Evolutionary conservation across 1,140 invertebrate species (phyloP).

Genomic region (Drosophila kurseongensis): DNA sequence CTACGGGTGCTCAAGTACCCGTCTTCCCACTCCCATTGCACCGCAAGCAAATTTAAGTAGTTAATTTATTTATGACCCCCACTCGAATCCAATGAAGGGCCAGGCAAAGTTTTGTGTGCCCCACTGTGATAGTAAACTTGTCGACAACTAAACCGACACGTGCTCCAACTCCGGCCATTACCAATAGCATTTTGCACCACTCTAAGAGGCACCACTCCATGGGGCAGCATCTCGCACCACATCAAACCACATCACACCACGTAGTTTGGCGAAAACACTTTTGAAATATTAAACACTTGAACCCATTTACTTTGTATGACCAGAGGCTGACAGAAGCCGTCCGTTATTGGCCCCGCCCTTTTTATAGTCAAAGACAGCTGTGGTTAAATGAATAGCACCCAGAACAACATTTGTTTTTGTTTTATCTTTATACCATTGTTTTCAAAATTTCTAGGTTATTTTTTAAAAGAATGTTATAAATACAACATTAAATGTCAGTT

Average conservation of each 20-base stretch:
- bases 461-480: too few species aligned
- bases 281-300: constrained; percentile 74
- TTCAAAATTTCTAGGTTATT: too few species aligned
- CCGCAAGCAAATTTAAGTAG: constrained; percentile 54
- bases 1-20: background rate
- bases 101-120: constrained; percentile 44
- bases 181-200: constrained; percentile 24
- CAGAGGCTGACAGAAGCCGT: constrained; percentile 30
- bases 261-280: constrained; percentile 63
- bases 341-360: constrained; percentile 2
- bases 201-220: background rate
- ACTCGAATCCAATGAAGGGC: constrained; percentile 8
- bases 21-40: constrained; percentile 13
- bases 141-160: constrained; percentile 49
- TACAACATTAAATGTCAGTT: too few species aligned
- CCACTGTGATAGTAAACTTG: constrained; percentile 59
- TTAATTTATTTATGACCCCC: constrained; percentile 57
- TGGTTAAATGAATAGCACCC: background rate
- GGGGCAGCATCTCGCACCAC: constrained; percentile 29
- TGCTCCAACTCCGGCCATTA: constrained; percentile 36
- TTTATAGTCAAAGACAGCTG: background rate
- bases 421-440: too few species aligned
- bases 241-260: constrained; percentile 52
- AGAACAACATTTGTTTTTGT: too few species aligned
- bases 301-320: constrained; percentile 63